These are phyloP conservation scores for Lophura swinhoii DNA, from an alignment of 2,797 vertebrate genomes.

Conservation along the genomic window DNA sequence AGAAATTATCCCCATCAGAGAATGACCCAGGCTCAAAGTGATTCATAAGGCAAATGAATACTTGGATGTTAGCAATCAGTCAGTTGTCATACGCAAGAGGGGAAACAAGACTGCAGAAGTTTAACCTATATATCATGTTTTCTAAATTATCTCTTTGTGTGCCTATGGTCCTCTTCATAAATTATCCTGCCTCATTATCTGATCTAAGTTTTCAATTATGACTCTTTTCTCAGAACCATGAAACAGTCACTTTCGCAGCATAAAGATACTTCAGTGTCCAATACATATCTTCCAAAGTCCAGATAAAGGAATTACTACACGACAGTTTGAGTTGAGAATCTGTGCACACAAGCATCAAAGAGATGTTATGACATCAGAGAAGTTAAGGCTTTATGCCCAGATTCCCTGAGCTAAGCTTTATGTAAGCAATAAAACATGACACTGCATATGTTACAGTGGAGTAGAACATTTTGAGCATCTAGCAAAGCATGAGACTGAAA, in stretches of 20 bases:
- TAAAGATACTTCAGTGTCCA: not conserved
- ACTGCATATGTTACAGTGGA: not conserved
- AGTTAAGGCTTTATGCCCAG: conserved; percentile 15
- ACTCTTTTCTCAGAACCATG: not conserved
- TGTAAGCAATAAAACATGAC: conserved; percentile 17
- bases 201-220: not conserved
- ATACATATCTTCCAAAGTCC: not conserved
- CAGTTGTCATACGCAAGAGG: conserved; percentile 40
- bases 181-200: not conserved
- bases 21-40: conserved; percentile 59
- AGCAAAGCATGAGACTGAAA: not conserved
- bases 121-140: conserved; percentile 15
- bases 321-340: not conserved
- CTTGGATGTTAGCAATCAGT: conserved; percentile 51
- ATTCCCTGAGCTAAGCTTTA: not conserved
- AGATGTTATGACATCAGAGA: not conserved
- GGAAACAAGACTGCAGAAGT: conserved; percentile 24
- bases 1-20: conserved; percentile 53
- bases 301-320: not conserved
- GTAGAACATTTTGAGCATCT: not conserved
- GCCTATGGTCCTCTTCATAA: not conserved
- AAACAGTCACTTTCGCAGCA: not conserved
- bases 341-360: not conserved
- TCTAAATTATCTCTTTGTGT: conserved; percentile 1
- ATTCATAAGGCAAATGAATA: conserved; percentile 69